Percentiles rank a stretch among this genome's conserved stretches.
Evolutionary conservation across 2,113 vertebrate genomes (phyloP).

Genomic region (Epinephelus fuscoguttatus): DNA sequence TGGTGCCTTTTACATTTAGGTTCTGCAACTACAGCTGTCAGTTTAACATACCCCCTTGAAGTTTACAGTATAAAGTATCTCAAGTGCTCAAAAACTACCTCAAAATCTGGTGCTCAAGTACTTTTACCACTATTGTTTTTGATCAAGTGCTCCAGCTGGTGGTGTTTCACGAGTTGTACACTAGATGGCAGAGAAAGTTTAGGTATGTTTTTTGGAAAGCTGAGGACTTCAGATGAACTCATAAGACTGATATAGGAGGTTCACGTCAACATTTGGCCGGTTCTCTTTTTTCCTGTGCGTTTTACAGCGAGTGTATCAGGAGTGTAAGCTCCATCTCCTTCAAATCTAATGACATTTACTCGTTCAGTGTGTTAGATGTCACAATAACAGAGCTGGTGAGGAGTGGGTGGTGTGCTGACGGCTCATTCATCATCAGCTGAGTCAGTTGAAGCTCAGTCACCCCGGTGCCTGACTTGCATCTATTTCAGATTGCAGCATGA

Average conservation of each 20-base stretch:
- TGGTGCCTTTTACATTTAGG: too few species aligned
- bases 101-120: too few species aligned
- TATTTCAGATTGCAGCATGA: conserved; percentile 6
- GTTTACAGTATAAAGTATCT: too few species aligned
- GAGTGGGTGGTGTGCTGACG: conserved; percentile 29
- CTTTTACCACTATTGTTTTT: too few species aligned
- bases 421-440: conserved; percentile 50
- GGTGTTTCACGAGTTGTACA: conserved; percentile 23
- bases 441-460: conserved; percentile 35
- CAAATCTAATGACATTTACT: conserved; percentile 24
- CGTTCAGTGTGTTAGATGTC: conserved; percentile 40
- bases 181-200: conserved; percentile 54
- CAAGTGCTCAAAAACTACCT: too few species aligned
- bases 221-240: background rate
- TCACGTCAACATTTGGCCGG: background rate
- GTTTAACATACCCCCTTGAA: too few species aligned
- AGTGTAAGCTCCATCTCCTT: conserved; percentile 1
- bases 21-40: too few species aligned
- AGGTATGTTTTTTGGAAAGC: background rate
- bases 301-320: background rate
- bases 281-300: background rate
- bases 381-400: conserved; percentile 31
- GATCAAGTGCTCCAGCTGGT: background rate
- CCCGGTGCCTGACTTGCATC: background rate
- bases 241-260: background rate